Evolutionary conservation across 2,113 vertebrate genomes (phyloP), one percentile per base, ranked within the genome.

Genomic region (Desmodus rotundus): DNA sequence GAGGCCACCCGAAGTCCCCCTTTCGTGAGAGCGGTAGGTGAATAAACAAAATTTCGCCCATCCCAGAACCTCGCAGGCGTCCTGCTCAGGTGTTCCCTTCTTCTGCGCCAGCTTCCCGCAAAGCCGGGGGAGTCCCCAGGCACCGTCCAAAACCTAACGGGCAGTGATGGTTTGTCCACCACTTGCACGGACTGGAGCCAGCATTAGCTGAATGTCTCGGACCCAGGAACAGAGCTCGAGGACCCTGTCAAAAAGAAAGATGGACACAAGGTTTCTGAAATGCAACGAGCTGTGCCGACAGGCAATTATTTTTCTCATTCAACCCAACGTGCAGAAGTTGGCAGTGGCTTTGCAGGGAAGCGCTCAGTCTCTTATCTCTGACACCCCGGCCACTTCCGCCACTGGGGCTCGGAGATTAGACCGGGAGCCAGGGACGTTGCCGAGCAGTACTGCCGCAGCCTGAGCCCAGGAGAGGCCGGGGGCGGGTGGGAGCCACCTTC

Each of bases 301-400:
- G 65, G 92, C 43, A 87, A 70, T 94, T 92, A 58, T 78, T 91
- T 82, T 87, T 85, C 50, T 74, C 83, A 31, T 85, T 88, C 82
- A 81, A 17, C 11, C 50, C 43, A 68, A 63, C 72, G 50, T 84
- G 73, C n/a, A 11, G 74, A 14, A 73, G 31, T 65, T 85, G 94
- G 77, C 83, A 58, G 67, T 67, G 10, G 11, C 33, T 24, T 45
- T n/a, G 61, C 47, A 26, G 50, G 86, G 31, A 33, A 52, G 3
- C 2, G 1, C 17, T 38, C 67, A 24, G 45, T 9, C 38, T 70
- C 86, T 58, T 19, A 70, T 65, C 12, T 38, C 68, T 61, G 65
- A 91, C 58, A 65, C 43, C 14, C 41, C 47, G 89, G 77, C 3
- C 22, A 3, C 22, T 70, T 54, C 11, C 38, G 24, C 13, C 74